Evolutionary conservation across 2,888 invertebrate species (phyloP), one percentile per base, ranked within the genome.

Genomic region (Rhaphigaster nebulosa): DNA sequence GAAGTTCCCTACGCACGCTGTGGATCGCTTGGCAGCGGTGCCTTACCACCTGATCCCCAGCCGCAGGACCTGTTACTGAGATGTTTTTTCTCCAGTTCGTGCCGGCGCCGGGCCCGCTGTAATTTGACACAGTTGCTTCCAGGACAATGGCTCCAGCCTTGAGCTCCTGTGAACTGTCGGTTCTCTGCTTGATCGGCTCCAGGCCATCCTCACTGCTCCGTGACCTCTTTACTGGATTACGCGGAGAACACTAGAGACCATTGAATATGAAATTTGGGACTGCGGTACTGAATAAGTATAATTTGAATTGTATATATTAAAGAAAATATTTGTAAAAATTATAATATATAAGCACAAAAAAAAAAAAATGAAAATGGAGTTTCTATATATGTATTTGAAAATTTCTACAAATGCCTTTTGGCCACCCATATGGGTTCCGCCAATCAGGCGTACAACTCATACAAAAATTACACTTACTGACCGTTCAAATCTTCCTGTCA

Each of bases 71-170:
- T 41, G 84, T 50, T 50, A 84, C n/a, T 45, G n/a, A 84, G 84
- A 45, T 50, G 84, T 84, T 84, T 84, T 84, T 84, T 84, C 84
- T 84, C 84, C 84, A 76, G 70, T 76, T 76, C 70, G 70, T 84
- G 45, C 84, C 45, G 84, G 84, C 84, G 84, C 84, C 84, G 84
- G 45, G n/a, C 6, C 45, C 15, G 13, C 84, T 41, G 84, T 84
- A 84, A 84, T 84, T 50, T 84, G 84, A 84, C 84, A 84, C 84
- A 84, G 84, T 45, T 41, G 45, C 84, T 84, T 41, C 45, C n/a
- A 50, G 41, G 41, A 41, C 45, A 50, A 84, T 84, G 41, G 84
- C 84, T 50, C 84, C 84, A 50, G 84, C 84, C 84, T 45, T 50
- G 84, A 76, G 70, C 70, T 76, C 70, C 70, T 76, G 70, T 76